Conservation (phyloP, 1,140 invertebrate genomes). For the Agrilus planipennis region DNA sequence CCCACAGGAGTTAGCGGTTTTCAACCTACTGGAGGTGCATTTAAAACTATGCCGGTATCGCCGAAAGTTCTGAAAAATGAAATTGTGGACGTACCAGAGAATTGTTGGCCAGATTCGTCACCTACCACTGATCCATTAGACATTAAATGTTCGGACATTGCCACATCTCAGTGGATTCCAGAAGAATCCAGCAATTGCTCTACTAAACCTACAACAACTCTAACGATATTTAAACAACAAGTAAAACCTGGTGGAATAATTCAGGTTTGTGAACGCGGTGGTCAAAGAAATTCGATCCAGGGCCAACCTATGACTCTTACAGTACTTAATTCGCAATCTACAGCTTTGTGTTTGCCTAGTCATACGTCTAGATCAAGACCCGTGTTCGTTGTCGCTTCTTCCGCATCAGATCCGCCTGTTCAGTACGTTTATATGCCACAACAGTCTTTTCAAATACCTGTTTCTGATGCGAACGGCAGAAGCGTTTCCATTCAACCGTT, state of each 20-base stretch:
- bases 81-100: too few species aligned
- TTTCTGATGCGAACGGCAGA: constrained; percentile 18
- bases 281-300: constrained; percentile 18
- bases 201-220: constrained; percentile 18
- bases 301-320: constrained; percentile 24
- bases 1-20: constrained; percentile 69
- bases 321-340: constrained; percentile 17
- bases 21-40: constrained; percentile 77
- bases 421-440: constrained; percentile 31
- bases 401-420: constrained; percentile 28
- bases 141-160: too few species aligned
- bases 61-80: constrained; percentile 26
- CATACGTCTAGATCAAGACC: constrained; percentile 20
- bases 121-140: too few species aligned
- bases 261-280: constrained; percentile 17
- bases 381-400: constrained; percentile 28
- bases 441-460: constrained; percentile 17
- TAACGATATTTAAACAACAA: constrained; percentile 24
- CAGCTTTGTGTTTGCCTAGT: constrained; percentile 22
- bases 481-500: constrained; percentile 19
- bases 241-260: constrained; percentile 22
- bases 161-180: too few species aligned
- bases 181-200: too few species aligned
- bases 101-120: too few species aligned
- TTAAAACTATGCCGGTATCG: constrained; percentile 66